Conservation (phyloP, 2,797 vertebrate species). For the Eulemur coronatus region DNA sequence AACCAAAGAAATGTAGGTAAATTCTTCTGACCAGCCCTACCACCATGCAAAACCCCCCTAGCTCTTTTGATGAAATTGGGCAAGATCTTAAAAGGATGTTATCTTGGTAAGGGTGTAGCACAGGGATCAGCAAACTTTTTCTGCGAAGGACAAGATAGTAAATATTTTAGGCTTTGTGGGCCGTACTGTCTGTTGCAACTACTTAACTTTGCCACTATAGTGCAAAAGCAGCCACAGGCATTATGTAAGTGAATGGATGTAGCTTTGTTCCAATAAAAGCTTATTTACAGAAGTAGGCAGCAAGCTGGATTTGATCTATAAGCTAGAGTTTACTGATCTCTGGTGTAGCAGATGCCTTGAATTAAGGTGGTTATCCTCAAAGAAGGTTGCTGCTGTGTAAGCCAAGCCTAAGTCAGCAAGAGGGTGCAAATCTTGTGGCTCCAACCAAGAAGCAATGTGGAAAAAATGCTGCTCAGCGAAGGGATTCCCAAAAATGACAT, state of each 20-base stretch:
- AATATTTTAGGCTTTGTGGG: constrained; percentile 45
- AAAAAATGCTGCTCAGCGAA: background rate
- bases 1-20: background rate
- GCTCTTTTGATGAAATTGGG: constrained; percentile 26
- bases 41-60: background rate
- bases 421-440: background rate
- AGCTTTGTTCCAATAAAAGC: constrained; percentile 25
- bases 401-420: background rate
- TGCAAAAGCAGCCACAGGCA: background rate
- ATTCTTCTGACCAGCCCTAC: background rate
- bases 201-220: background rate
- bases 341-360: background rate
- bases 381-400: background rate
- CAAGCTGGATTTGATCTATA: background rate
- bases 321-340: background rate
- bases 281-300: constrained; percentile 17
- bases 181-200: background rate
- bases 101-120: background rate
- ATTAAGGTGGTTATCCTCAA: background rate
- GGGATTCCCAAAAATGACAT: background rate
- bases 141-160: background rate
- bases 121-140: background rate
- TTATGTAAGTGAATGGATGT: background rate
- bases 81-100: constrained; percentile 11
- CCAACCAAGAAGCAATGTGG: background rate